Percentiles rank a stretch among this genome's conserved stretches.
Conservation (phyloP, 2,113 vertebrate genomes). For the Pterocles gutturalis region DNA sequence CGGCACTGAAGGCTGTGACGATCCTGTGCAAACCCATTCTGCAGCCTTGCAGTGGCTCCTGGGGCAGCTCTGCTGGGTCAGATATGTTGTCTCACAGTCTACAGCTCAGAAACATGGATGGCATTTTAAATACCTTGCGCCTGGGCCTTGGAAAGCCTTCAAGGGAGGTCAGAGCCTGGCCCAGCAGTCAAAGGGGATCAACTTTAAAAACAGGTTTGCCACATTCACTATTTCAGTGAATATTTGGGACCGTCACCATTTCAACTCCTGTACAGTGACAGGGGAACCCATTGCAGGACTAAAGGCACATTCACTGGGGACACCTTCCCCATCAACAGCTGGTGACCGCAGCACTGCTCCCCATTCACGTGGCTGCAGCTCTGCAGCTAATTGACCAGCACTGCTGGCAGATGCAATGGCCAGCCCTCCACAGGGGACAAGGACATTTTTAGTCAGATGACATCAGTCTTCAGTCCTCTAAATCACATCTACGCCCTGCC, state of each 20-base stretch:
- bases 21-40: neutral
- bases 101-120: neutral
- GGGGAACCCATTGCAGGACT: neutral
- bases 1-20: neutral
- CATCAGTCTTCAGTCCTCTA: neutral
- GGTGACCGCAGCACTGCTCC: neutral
- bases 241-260: neutral
- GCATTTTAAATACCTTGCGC: neutral
- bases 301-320: accelerated
- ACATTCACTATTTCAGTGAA: neutral
- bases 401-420: neutral
- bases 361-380: neutral
- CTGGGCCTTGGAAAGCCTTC: neutral
- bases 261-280: neutral
- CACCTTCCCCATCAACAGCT: neutral
- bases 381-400: neutral
- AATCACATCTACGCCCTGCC: neutral
- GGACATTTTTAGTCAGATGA: neutral
- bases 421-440: neutral
- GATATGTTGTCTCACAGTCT: neutral
- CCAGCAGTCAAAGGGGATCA: neutral
- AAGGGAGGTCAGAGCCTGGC: neutral
- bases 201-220: neutral
- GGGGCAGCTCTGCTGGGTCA: neutral
- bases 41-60: neutral